Evolutionary conservation across 1,140 invertebrate genomes (phyloP), one percentile per base, ranked within the genome.

Genomic region (Aphis gossypii): DNA sequence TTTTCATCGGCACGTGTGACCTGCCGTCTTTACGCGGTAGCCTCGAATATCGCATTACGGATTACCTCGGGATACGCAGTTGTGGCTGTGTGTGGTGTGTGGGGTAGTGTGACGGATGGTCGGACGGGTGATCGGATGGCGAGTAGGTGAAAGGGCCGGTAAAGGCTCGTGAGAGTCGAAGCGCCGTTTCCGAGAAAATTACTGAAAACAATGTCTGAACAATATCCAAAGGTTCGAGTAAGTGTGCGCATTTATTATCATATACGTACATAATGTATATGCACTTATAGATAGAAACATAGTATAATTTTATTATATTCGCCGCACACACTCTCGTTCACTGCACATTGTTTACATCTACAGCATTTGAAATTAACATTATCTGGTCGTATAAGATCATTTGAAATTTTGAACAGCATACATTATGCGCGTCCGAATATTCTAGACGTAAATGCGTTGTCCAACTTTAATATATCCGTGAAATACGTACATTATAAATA

Each of bases 21-120:
- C 60, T n/a, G 4, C 14, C 30, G 60, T 83, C 21, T 83, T 41
- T 83, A 41, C 35, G 6, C n/a, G 14, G 1, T 83, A 83, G n/a
- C 35, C 82, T 83, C 21, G 41, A 86, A 86, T 44, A 86, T 86
- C 83, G 41, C 83, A 25, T 86, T 44, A 86, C 83, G 83, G 83
- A 86, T 86, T 86, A 86, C 38, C 9, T 86, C 83, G 18, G 35
- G 76, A 68, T 25, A n/a, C 4, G 60, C 30, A 30, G 30, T 3
- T 30, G 3, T 68, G 60, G 60, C 60, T 68, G 60, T n/a, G 60
- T n/a, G 30, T 2, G 25, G 25, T 60, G 25, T 11, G 14, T 41
- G n/a, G 5, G 18, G 18, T 20, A 14, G 6, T 38, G 76, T 20
- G 76, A 41, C 35, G 21, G 35, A 83, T 21, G 21, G 82, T 7